phyloP scores from a whole-genome alignment of 30 jellyfish, hydroid and myxozoan genomes.

The Catostylus mosaicus region DNA sequence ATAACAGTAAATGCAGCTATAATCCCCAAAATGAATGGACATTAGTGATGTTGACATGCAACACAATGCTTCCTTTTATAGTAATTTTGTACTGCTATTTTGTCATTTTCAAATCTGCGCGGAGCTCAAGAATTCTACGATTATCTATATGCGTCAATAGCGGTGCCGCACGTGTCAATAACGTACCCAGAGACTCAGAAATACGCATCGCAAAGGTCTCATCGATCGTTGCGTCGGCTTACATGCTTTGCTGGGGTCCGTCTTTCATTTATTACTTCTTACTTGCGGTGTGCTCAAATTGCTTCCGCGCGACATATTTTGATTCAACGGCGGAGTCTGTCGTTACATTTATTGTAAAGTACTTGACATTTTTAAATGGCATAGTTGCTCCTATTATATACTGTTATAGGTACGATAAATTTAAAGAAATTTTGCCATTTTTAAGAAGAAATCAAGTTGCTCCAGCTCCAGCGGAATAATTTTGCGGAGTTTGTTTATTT shows the following conservation, averaged over 20 bases:
- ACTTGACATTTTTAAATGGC: slow-evolving; percentile 81
- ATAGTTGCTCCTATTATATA: slow-evolving; percentile 78
- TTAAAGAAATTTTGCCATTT: background rate
- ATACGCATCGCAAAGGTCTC: slow-evolving; percentile 63
- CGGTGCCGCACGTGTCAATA: background rate
- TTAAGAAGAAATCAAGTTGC: background rate
- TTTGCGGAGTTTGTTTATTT: too few relatives aligned
- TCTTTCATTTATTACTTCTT: slow-evolving; percentile 70
- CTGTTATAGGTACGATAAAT: slow-evolving; percentile 48
- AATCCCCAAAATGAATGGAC: slow-evolving; percentile 77
- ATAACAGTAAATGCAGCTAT: slow-evolving; percentile 49
- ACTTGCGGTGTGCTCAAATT: slow-evolving; percentile 47
- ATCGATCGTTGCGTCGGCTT: slow-evolving; percentile 45
- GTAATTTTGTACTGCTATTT: slow-evolving; percentile 52
- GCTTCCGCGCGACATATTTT: slow-evolving; percentile 53
- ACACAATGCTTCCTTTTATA: slow-evolving; percentile 83
- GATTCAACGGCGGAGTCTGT: slow-evolving; percentile 67
- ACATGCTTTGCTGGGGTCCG: slow-evolving; percentile 87
- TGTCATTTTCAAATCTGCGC: slow-evolving; percentile 58
- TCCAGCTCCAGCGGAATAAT: background rate
- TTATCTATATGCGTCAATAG: background rate
- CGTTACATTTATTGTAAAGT: slow-evolving; percentile 64
- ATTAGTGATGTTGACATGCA: slow-evolving; percentile 65
- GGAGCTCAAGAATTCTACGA: slow-evolving; percentile 37
- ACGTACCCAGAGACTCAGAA: slow-evolving; percentile 3